phyloP scores from a whole-genome alignment of 1,140 invertebrate genomes.

The Pseudomyrmex concolor region DNA sequence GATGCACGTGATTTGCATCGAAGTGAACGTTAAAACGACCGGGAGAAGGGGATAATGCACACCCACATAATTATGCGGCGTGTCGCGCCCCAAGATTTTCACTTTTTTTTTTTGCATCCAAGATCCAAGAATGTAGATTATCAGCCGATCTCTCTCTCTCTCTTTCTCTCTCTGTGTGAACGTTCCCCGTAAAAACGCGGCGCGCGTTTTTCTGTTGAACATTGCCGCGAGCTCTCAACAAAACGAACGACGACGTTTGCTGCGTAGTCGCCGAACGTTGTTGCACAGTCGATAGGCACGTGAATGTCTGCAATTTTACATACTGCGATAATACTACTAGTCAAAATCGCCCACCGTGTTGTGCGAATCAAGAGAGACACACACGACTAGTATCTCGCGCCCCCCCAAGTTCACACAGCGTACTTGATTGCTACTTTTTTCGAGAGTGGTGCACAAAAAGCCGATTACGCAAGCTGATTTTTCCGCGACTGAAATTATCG shows the following conservation, averaged over 20 bases:
- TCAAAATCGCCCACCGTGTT: too few relatives aligned
- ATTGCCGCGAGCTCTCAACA: not conserved
- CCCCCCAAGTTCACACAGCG: too few relatives aligned
- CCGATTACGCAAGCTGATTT: too few relatives aligned
- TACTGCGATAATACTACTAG: too few relatives aligned
- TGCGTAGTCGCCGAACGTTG: too few relatives aligned
- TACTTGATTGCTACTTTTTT: too few relatives aligned
- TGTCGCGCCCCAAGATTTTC: conserved; percentile 24
- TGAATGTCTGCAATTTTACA: too few relatives aligned
- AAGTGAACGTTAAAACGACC: conserved; percentile 36
- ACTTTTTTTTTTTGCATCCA: not conserved
- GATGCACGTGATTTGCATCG: conserved; percentile 10
- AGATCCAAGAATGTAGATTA: conserved; percentile 14
- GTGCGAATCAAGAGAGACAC: too few relatives aligned
- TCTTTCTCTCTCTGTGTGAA: not conserved
- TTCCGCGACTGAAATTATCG: too few relatives aligned
- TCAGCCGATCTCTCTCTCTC: not conserved
- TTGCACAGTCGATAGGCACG: too few relatives aligned
- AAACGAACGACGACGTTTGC: not conserved
- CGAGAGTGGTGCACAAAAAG: too few relatives aligned
- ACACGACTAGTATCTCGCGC: too few relatives aligned
- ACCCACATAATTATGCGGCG: conserved; percentile 32
- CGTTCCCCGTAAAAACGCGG: not conserved
- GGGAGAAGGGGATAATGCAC: not conserved
- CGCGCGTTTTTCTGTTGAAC: conserved; percentile 7